Conservation (phyloP, 2,888 invertebrate genomes). For the Andricus curvator region DNA sequence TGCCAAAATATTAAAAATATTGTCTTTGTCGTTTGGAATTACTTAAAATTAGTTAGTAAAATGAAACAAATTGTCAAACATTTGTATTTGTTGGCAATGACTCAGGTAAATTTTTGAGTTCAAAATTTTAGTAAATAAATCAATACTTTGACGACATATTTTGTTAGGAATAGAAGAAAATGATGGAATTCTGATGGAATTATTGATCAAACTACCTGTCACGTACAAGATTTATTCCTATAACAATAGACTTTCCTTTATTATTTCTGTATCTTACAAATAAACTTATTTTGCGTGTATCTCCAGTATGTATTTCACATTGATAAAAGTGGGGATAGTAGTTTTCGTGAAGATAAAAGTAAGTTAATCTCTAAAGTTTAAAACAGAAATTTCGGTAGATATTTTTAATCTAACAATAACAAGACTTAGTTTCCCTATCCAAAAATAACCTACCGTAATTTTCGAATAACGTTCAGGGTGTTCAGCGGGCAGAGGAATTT, state of each 20-base stretch:
- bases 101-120: not conserved
- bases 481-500: not conserved
- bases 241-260: not conserved
- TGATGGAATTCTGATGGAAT: slow-evolving; percentile 2
- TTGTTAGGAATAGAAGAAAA: slow-evolving; percentile 26
- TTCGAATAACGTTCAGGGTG: not conserved
- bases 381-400: not conserved
- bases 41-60: not conserved
- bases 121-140: not conserved
- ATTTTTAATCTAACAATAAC: not conserved
- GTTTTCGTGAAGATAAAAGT: not conserved
- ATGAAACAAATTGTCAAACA: not conserved
- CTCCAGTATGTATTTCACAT: not conserved
- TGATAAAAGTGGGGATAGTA: not conserved
- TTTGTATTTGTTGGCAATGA: not conserved
- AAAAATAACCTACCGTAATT: not conserved
- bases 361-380: not conserved
- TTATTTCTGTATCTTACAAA: not conserved
- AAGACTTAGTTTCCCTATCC: not conserved
- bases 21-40: not conserved
- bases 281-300: not conserved
- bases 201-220: not conserved
- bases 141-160: not conserved
- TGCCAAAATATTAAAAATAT: not conserved
- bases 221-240: not conserved